phyloP scores from a whole-genome alignment of 1,140 invertebrate species.

The Nomia melanderi region DNA sequence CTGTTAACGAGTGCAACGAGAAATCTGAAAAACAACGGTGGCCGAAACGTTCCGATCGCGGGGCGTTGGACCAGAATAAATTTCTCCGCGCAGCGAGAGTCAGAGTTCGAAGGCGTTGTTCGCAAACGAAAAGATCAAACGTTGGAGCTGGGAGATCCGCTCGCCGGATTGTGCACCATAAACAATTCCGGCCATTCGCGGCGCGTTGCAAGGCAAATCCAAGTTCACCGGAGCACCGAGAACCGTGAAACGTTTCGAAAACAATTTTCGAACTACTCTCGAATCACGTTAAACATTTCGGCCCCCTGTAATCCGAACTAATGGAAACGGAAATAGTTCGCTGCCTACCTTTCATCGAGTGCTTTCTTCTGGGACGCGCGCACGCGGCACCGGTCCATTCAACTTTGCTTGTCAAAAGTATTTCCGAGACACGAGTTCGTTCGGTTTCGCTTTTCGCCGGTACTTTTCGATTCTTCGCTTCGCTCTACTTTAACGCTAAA shows the following conservation, averaged over 20 bases:
- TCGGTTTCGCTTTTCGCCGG: no score
- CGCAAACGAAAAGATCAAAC: conserved; percentile 4
- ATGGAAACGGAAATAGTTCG: conserved; percentile 3
- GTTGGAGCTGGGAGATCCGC: not conserved
- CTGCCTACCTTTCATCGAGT: not conserved
- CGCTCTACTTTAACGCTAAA: no score
- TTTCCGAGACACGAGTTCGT: no score
- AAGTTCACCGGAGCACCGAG: not conserved
- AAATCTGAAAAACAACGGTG: no score
- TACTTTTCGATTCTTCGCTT: no score
- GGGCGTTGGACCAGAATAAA: not conserved
- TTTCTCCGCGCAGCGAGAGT: not conserved
- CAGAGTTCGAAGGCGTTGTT: not conserved
- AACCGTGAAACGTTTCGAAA: conserved; percentile 6
- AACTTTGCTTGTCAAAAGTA: no score
- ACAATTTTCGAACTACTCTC: conserved; percentile 3
- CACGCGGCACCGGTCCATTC: not conserved
- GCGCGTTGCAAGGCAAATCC: conserved; percentile 5
- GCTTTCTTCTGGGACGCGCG: not conserved
- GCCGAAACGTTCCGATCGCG: no score
- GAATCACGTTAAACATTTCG: conserved; percentile 2
- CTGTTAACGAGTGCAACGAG: no score
- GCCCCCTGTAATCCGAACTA: conserved; percentile 1
- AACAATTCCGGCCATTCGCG: conserved; percentile 2
- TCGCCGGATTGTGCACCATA: not conserved